Base-by-base conservation (phyloP, 1,140 invertebrate species). In the Metopolophium dirhodum region DNA sequence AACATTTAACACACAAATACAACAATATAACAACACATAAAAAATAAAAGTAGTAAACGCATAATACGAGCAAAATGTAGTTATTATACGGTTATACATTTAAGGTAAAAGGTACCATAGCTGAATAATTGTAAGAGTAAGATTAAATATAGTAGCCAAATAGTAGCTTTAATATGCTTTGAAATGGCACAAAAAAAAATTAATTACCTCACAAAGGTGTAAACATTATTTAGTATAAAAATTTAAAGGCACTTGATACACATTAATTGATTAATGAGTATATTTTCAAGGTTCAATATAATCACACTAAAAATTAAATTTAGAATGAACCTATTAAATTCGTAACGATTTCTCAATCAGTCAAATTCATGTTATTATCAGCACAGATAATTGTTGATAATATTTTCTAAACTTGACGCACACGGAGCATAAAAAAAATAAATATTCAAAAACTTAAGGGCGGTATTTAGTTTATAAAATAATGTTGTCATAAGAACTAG, bases 21-120 rank as follows among this genome's bases (percentile, higher is more conserved):
- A 93, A 93, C 91, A 93, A 93, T 41, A 93, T 93, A 93, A 93
- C 91, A 93, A 93, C 91, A 93, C 91, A 93, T 85, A 83, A 57
- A 93, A 86, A 93, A 83, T 91, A 93, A 93, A 93, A 93, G 91
- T 93, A 93, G 91, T 85, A 93, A 85, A 93, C 49, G 18, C 49
- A 51, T 54, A 93, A 93, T 93, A 93, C 47, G 35, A 57, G 49
- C 77, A 86, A 54, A 85, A 86, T 54, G 26, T 93, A 85, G 7
- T 85, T 35, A 92, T 82, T 90, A 90, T 35, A 89, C 20, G 49
- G n/a, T 90, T 90, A 61, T 61, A 90, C 88, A 54, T 51, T 77
- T 54, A 49, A 54, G 87, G 54, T 61, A 41, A 61, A 90, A 90
- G 14, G 26, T 90, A 68, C 54, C 45, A 90, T 90, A 90, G 37